phyloP scores from a whole-genome alignment of 35 echinoderm and acorn worm genomes.

The Apostichopus japonicus region DNA sequence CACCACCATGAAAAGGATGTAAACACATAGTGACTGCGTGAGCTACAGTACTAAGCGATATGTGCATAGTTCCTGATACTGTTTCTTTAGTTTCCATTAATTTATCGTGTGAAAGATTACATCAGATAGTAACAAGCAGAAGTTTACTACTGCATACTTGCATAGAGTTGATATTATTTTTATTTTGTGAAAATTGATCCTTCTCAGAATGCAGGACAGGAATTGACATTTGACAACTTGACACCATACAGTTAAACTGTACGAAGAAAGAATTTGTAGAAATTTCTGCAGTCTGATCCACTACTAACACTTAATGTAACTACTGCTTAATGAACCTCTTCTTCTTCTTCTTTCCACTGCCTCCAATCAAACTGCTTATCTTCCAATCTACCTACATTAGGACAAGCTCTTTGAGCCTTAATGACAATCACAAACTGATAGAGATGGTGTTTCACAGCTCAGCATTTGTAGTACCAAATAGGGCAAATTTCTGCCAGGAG shows the following conservation, averaged over 20 bases:
- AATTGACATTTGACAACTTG: neutral
- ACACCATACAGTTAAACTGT: neutral
- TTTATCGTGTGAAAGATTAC: too few species aligned
- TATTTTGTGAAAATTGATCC: too few species aligned
- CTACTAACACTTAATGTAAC: neutral
- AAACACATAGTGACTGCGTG: too few species aligned
- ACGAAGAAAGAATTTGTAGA: neutral
- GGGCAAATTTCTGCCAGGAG: neutral
- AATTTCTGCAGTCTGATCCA: neutral
- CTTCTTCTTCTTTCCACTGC: conserved; percentile 6
- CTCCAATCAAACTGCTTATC: conserved; percentile 41
- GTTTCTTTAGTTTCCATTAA: too few species aligned
- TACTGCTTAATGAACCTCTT: neutral
- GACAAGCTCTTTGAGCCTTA: conserved; percentile 3
- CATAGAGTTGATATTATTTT: too few species aligned
- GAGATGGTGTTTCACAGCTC: neutral
- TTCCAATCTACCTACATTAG: conserved; percentile 1
- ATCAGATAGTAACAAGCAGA: too few species aligned
- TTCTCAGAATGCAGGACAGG: too few species aligned
- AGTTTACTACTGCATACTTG: too few species aligned
- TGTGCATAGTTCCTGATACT: too few species aligned
- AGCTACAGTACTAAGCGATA: too few species aligned
- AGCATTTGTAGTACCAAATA: neutral
- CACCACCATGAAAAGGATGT: too few species aligned
- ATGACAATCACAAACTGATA: neutral